phyloP scores from a whole-genome alignment of 2,113 vertebrate genomes.

The Callipepla squamata region DNA sequence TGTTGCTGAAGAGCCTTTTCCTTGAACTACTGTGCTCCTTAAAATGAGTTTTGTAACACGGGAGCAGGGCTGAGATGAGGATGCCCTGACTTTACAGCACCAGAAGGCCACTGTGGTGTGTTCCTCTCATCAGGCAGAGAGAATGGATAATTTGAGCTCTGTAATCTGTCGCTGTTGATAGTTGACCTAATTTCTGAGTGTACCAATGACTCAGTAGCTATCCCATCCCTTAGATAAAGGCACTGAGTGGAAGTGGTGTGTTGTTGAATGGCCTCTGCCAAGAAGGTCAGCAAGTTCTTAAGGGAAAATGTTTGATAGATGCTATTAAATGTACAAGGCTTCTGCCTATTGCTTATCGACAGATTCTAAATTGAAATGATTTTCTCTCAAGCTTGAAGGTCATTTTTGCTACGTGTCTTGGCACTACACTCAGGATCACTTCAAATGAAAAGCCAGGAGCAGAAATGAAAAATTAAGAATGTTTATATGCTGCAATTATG shows the following conservation, averaged over 20 bases:
- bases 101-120: not conserved
- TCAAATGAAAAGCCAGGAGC: slow-evolving; percentile 32
- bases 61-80: not conserved
- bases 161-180: slow-evolving; percentile 41
- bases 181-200: slow-evolving; percentile 54
- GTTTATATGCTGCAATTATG: slow-evolving; percentile 3
- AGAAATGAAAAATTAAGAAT: slow-evolving; percentile 34
- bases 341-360: slow-evolving; percentile 67
- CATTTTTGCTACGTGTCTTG: not conserved
- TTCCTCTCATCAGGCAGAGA: not conserved
- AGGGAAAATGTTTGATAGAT: slow-evolving; percentile 62
- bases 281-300: slow-evolving; percentile 67
- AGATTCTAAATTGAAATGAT: slow-evolving; percentile 58
- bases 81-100: not conserved
- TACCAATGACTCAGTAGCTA: slow-evolving; percentile 21
- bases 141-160: slow-evolving; percentile 9
- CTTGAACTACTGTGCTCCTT: not conserved
- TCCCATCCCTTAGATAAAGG: slow-evolving; percentile 51
- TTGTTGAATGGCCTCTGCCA: slow-evolving; percentile 21
- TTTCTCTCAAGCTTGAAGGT: slow-evolving; percentile 70
- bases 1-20: not conserved
- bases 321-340: slow-evolving; percentile 60
- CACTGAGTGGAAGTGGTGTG: slow-evolving; percentile 34
- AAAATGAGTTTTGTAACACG: not conserved
- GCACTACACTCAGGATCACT: slow-evolving; percentile 24